Evolutionary conservation across 2,888 invertebrate genomes (phyloP).

Genomic region (Tetheella fluctuosa): DNA sequence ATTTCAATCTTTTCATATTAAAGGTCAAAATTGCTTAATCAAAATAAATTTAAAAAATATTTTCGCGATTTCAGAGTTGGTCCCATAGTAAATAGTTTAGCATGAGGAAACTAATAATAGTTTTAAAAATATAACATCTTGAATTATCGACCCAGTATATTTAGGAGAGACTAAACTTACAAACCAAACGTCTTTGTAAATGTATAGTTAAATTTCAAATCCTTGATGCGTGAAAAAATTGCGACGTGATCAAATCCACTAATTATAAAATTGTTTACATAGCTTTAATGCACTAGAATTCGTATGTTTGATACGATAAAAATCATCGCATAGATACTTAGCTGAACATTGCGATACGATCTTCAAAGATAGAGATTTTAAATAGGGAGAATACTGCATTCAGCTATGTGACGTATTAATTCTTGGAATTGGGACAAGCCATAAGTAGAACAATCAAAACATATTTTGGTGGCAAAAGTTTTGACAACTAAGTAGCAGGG

Average conservation of each 20-base stretch:
- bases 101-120: too few species aligned
- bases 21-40: too few species aligned
- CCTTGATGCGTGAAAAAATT: too few species aligned
- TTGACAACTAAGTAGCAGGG: background rate
- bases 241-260: background rate
- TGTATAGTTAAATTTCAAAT: too few species aligned
- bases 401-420: background rate
- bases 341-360: background rate
- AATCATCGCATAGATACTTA: conserved; percentile 3
- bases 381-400: background rate
- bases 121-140: too few species aligned
- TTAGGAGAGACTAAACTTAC: too few species aligned
- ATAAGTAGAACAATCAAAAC: background rate
- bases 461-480: background rate
- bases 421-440: conserved; percentile 4
- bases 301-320: background rate
- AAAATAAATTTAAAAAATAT: too few species aligned
- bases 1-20: too few species aligned
- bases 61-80: too few species aligned
- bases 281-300: background rate
- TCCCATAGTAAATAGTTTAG: too few species aligned
- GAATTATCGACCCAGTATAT: too few species aligned
- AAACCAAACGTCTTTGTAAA: too few species aligned
- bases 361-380: background rate
- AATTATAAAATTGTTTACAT: background rate